Base-by-base conservation (phyloP, 2,888 invertebrate species). In the Microctonus aethiopoides region DNA sequence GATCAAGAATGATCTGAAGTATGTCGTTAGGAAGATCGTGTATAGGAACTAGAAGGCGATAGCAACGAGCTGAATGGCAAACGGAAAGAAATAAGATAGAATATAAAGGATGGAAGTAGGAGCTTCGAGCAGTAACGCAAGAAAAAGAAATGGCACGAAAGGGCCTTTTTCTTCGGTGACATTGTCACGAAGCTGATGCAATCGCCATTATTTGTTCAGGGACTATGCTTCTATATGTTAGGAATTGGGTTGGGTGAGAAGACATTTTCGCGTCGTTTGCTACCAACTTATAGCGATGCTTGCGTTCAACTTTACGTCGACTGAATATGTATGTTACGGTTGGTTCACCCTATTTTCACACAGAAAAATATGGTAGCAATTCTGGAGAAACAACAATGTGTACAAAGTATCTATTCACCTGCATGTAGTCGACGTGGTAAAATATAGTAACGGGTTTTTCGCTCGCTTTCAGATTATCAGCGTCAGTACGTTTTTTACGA, bases 151-250 rank as follows among this genome's bases (percentile, higher is more conserved):
- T 46, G 54, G 62, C 54, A 56, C 10, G 13, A 54, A 62, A 62
- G 65, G 46, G 52, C 60, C 46, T 64, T 64, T 34, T 59, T 57
- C 16, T 46, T 51, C 34, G 64, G 51, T 39, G 68, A 32, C 61
- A 60, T 76, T 73, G 69, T 73, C 66, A 69, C 67, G 72, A 74
- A 74, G 69, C 72, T 74, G 74, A 77, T 75, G 75, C 75, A 77
- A 77, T 75, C 74, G 76, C 69, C 72, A 72, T 76, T 76, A 77
- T 77, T 78, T 75, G 77, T 78, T 76, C 74, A 65, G 68, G 73
- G 62, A 68, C 64, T 66, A 65, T 68, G 68, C 63, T 70, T 67
- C 16, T 1, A 68, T 1, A 68, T 66, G 69, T 70, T 71, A 73
- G 61, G 73, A 16, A 46, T 46, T 46, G 46, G 16, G 46, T 16